Evolutionary conservation across 2,113 vertebrate species (phyloP), one percentile per base, ranked within the genome.

Genomic region (Murina feae): DNA sequence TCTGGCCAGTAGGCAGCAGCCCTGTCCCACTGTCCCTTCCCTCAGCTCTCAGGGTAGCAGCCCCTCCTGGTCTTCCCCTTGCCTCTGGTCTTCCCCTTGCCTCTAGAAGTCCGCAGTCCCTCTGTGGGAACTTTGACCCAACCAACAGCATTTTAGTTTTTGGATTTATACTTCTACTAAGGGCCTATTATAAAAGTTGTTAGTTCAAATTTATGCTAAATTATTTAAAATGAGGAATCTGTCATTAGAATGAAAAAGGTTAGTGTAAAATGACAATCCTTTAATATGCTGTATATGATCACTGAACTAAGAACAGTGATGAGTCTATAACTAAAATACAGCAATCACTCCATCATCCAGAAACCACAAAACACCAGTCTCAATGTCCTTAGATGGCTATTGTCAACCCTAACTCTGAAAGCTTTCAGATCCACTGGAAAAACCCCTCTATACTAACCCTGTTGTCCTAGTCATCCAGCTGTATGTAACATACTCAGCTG

Each of bases 401-500:
- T 37, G 25, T 81, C 66, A 21, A 39, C 51, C 66, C 25, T 32
- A 58, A 76, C 58, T 35, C 75, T 12, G 1, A 49, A 68, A n/a
- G 68, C 65, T 35, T 60, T 35, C 42, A 3, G 47, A 28, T 39
- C 14, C 53, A 14, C 10, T 11, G 60, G 55, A 53, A 69, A 74
- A 39, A 8, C 2, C 9, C 1, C 47, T 49, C 65, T 53, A 6
- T 0, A 9, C n/a, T 53, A 18, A n/a, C 16, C 9, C 32, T 28
- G 30, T 21, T 10, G 13, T 18, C 13, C 1, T 2, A 5, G 16
- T 17, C 35, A 13, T 2, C 25, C 42, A 11, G 72, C 51, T 20
- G 6, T 1, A 0, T 2, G 42, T 11, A 35, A 1, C 4, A 25
- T 2, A 21, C 28, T 1, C 17, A 28, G 28, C 53, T 9, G 18